A percentile compares a stretch with the other conserved stretches of the same genome.
These are phyloP conservation scores for Archocentrus centrarchus DNA, from an alignment of 2,113 vertebrate genomes.

Conservation along the genomic window DNA sequence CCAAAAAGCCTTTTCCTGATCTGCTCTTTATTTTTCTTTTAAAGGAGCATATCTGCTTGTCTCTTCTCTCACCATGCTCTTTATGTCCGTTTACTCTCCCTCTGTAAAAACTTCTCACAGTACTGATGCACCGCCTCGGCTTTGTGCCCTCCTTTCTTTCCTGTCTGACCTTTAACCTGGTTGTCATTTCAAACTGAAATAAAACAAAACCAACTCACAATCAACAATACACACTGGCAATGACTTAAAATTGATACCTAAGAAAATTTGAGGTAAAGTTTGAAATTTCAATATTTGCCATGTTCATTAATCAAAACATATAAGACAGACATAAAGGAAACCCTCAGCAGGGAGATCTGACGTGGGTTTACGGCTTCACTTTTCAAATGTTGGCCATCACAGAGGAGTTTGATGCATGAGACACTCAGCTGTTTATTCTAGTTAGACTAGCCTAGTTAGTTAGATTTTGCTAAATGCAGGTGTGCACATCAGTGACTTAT, in stretches of 20 bases:
- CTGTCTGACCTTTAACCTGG: background rate
- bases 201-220: slow-evolving; percentile 28
- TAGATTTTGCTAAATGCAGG: background rate
- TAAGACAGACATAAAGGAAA: slow-evolving; percentile 39
- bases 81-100: slow-evolving; percentile 31
- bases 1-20: background rate
- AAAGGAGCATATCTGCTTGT: background rate
- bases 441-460: background rate
- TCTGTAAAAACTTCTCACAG: slow-evolving; percentile 20
- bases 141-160: background rate
- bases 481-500: background rate
- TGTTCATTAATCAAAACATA: slow-evolving; percentile 42
- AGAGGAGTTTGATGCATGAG: background rate
- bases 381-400: background rate
- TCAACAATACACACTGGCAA: slow-evolving; percentile 46
- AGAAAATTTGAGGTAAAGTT: slow-evolving; percentile 72
- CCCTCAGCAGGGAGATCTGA: slow-evolving; percentile 3
- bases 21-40: background rate
- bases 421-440: background rate
- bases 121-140: slow-evolving; percentile 10
- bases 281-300: slow-evolving; percentile 56
- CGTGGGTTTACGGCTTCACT: slow-evolving; percentile 11
- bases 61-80: background rate
- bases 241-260: slow-evolving; percentile 43
- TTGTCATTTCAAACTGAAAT: slow-evolving; percentile 24